These are phyloP conservation scores for Aphelocoma californica DNA, from an alignment of 2,797 vertebrate species.

Conservation along the genomic window DNA sequence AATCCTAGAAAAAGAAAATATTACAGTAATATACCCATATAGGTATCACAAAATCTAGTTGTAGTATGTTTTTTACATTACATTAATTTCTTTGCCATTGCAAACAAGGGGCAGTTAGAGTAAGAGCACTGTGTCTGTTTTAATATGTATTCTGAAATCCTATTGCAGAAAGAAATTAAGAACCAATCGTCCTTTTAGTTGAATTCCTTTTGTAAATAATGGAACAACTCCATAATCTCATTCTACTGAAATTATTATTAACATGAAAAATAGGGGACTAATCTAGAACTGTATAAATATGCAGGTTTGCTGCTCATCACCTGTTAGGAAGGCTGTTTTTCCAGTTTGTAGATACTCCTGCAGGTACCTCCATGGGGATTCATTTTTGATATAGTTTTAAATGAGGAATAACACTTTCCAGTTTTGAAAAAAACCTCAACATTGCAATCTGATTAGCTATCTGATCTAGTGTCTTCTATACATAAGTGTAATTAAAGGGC, in stretches of 20 bases:
- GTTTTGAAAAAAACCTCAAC: not conserved
- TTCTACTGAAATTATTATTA: not conserved
- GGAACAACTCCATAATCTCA: not conserved
- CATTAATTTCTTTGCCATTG: not conserved
- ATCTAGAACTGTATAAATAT: not conserved
- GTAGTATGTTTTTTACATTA: not conserved
- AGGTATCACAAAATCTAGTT: not conserved
- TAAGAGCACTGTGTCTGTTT: not conserved
- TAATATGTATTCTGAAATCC: not conserved
- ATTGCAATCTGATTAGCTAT: not conserved
- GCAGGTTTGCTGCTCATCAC: not conserved
- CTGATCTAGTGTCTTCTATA: not conserved
- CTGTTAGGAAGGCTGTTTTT: not conserved
- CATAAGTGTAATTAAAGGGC: not conserved
- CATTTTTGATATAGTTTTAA: not conserved
- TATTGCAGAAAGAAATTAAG: not conserved
- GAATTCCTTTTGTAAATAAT: not conserved
- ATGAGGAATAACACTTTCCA: not conserved
- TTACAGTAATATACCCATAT: not conserved
- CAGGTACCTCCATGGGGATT: not conserved
- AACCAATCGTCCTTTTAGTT: not conserved
- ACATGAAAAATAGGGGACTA: not conserved
- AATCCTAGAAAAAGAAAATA: not conserved
- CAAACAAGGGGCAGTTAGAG: not conserved
- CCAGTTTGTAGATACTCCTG: not conserved